Conservation (phyloP, 2,888 invertebrate species). For the Syrphus vitripennis region DNA sequence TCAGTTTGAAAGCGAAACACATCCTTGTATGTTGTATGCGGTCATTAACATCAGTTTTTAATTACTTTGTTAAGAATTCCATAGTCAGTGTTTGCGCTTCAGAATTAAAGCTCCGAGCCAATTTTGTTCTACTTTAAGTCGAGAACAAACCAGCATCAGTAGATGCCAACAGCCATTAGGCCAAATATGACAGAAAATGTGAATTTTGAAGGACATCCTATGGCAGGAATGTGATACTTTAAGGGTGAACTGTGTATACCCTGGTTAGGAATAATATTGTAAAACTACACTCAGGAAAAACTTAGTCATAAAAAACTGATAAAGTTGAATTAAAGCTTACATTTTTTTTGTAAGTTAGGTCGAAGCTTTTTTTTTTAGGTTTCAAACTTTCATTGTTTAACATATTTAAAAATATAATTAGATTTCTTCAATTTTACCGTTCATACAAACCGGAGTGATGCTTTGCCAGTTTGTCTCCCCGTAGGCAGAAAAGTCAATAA, state of each 20-base stretch:
- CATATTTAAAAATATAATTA: no score
- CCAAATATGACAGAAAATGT: conserved; percentile 18
- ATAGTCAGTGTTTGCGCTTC: not conserved
- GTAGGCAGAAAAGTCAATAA: no score
- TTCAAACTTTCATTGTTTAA: no score
- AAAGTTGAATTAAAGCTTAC: no score
- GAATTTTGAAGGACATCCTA: conserved; percentile 15
- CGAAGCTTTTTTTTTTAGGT: no score
- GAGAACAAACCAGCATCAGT: not conserved
- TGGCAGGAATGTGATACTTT: not conserved
- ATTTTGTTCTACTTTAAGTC: conserved; percentile 12
- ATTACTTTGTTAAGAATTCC: not conserved
- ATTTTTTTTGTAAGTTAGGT: no score
- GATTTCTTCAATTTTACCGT: no score
- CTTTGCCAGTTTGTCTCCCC: no score
- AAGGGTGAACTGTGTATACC: not conserved
- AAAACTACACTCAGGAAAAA: not conserved
- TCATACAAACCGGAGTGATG: no score
- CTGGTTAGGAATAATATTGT: not conserved
- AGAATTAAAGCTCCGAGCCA: not conserved
- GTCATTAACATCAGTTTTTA: conserved; percentile 30
- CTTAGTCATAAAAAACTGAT: not conserved
- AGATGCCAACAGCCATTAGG: conserved; percentile 1
- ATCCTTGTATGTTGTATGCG: not conserved
- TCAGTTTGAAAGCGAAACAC: conserved; percentile 8